A percentile compares a stretch with the other conserved stretches of the same genome.
Conservation (phyloP, 2,888 invertebrate species). For the Diarsia rubi region DNA sequence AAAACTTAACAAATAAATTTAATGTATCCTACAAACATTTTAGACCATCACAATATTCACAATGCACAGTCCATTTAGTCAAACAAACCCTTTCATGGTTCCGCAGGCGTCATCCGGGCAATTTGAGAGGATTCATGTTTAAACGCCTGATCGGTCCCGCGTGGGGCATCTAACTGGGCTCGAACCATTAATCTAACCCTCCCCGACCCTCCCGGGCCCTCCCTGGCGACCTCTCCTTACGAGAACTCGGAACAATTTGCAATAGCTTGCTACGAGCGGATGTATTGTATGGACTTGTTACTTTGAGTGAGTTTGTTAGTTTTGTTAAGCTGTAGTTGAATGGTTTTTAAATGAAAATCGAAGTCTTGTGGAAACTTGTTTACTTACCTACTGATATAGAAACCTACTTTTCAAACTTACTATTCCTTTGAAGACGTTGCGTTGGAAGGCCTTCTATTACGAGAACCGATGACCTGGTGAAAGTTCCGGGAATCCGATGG, state of each 20-base stretch:
- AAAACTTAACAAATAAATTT: constrained; percentile 22
- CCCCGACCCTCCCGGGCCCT: constrained; percentile 68
- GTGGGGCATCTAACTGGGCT: constrained; percentile 71
- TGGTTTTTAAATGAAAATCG: background rate
- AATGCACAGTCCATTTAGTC: constrained; percentile 45
- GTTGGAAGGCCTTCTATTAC: too few species aligned
- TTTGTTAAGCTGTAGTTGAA: background rate
- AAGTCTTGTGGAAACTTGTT: background rate
- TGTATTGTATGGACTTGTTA: constrained; percentile 61
- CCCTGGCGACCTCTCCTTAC: constrained; percentile 48
- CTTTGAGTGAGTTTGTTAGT: constrained; percentile 48
- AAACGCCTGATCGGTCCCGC: constrained; percentile 85
- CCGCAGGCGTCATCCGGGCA: constrained; percentile 74
- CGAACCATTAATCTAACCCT: constrained; percentile 83
- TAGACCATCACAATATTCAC: constrained; percentile 35
- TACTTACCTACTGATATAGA: too few species aligned
- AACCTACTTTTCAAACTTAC: background rate
- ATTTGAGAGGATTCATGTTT: constrained; percentile 84
- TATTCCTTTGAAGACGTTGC: background rate
- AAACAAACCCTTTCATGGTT: constrained; percentile 77
- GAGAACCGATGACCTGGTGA: too few species aligned
- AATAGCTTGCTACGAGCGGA: constrained; percentile 74
- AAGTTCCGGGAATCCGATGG: too few species aligned
- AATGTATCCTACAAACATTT: constrained; percentile 28
- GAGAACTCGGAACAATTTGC: constrained; percentile 73